phyloP scores from a whole-genome alignment of 2,888 invertebrate species.

The Drosophila bunnanda region DNA sequence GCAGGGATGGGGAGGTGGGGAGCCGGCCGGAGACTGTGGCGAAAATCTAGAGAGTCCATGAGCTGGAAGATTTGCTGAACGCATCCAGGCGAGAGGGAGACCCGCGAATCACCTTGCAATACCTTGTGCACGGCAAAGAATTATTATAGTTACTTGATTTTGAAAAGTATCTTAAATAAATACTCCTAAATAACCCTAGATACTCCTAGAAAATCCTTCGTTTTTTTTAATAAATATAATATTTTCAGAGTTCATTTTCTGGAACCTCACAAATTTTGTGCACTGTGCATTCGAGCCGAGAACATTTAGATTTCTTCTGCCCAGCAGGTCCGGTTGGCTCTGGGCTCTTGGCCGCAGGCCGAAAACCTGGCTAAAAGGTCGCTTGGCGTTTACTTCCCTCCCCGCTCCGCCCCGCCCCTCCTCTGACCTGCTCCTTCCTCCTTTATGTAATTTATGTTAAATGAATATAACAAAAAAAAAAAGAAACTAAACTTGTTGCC shows the following conservation, averaged over 20 bases:
- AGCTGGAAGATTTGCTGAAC: constrained; percentile 75
- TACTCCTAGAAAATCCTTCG: rapidly evolving
- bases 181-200: too few relatives aligned
- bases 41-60: constrained; percentile 72
- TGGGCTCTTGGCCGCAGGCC: constrained; percentile 28
- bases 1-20: constrained; percentile 78
- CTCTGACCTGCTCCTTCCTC: constrained; percentile 2
- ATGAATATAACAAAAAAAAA: constrained; percentile 82
- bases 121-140: constrained; percentile 17
- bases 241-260: background rate
- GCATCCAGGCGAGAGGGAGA: constrained; percentile 58
- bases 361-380: constrained; percentile 66
- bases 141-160: too few relatives aligned
- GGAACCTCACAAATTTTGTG: background rate
- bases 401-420: too few relatives aligned
- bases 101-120: constrained; percentile 74
- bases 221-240: background rate
- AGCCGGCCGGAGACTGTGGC: constrained; percentile 19
- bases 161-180: background rate
- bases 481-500: constrained; percentile 74
- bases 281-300: constrained; percentile 27
- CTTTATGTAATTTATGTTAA: constrained; percentile 82
- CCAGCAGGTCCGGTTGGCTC: constrained; percentile 38
- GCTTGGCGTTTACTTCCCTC: constrained; percentile 27
- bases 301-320: constrained; percentile 41